These are phyloP conservation scores for Steinernema feltiae DNA, from an alignment of 1,140 invertebrate genomes.

Conservation along the genomic window DNA sequence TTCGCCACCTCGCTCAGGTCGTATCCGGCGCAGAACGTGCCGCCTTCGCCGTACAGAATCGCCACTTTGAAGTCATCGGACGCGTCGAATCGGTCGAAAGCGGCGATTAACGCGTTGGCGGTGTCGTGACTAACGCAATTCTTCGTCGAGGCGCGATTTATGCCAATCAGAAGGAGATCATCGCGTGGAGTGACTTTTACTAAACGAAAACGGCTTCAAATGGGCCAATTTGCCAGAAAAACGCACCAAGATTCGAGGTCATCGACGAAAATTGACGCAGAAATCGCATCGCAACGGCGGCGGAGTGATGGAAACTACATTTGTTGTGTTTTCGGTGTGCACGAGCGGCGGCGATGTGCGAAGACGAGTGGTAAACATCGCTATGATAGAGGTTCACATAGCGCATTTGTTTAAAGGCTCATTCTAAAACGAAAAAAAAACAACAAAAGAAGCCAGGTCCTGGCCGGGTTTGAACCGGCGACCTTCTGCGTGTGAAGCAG, in stretches of 20 bases:
- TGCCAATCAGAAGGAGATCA: slow-evolving; percentile 71
- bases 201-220: too few relatives aligned
- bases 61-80: slow-evolving; percentile 68
- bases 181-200: slow-evolving; percentile 34
- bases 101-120: slow-evolving; percentile 66
- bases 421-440: too few relatives aligned
- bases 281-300: background rate
- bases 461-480: slow-evolving; percentile 45
- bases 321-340: background rate
- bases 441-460: too few relatives aligned
- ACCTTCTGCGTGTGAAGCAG: slow-evolving; percentile 45
- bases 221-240: background rate
- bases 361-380: background rate
- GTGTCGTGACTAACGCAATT: slow-evolving; percentile 73
- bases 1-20: slow-evolving; percentile 66
- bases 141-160: slow-evolving; percentile 73
- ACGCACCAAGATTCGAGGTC: background rate
- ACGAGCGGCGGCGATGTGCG: background rate
- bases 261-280: background rate
- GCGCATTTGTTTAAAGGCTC: too few relatives aligned
- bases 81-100: slow-evolving; percentile 73
- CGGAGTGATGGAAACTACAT: background rate
- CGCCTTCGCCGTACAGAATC: slow-evolving; percentile 76
- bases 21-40: slow-evolving; percentile 82
- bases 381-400: too few relatives aligned